These are phyloP conservation scores for Phyllotreta cruciferae DNA, from an alignment of 2,888 invertebrate genomes.

Conservation along the genomic window DNA sequence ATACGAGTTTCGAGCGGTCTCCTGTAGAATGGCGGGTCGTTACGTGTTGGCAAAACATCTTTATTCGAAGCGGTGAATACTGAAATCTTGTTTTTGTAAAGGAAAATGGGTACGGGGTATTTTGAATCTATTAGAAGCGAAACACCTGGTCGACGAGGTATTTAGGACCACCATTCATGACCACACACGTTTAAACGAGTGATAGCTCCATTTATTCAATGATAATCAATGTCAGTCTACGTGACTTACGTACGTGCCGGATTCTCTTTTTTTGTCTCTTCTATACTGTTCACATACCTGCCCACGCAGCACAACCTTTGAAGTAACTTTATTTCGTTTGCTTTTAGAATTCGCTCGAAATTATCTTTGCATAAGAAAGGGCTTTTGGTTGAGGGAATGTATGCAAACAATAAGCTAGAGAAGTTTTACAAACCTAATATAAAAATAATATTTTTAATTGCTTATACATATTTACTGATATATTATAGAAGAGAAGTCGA, in stretches of 20 bases:
- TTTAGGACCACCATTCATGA: slow-evolving; percentile 12
- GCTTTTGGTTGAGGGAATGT: no score
- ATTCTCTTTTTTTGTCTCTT: neutral
- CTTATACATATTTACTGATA: no score
- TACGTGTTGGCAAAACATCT: slow-evolving; percentile 17
- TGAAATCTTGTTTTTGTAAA: neutral
- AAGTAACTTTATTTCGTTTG: neutral
- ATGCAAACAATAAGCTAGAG: no score
- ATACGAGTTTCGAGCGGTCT: slow-evolving; percentile 7
- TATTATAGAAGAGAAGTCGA: no score
- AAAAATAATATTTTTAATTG: no score
- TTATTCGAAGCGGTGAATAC: slow-evolving; percentile 9
- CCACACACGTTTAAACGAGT: slow-evolving; percentile 14
- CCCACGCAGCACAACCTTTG: neutral
- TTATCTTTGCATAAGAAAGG: no score
- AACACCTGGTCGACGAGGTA: slow-evolving; percentile 7
- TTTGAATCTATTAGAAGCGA: slow-evolving; percentile 13
- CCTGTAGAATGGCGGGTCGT: slow-evolving; percentile 2
- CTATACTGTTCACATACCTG: slow-evolving; percentile 1
- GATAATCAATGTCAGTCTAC: slow-evolving; percentile 15
- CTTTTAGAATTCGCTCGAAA: no score
- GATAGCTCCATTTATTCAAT: slow-evolving; percentile 16
- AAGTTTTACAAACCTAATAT: no score
- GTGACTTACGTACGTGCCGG: neutral
- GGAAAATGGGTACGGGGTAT: neutral